Percentiles rank a stretch among this genome's conserved stretches.
These are phyloP conservation scores for Lophius piscatorius DNA, from an alignment of 2,113 vertebrate genomes.

Conservation along the genomic window DNA sequence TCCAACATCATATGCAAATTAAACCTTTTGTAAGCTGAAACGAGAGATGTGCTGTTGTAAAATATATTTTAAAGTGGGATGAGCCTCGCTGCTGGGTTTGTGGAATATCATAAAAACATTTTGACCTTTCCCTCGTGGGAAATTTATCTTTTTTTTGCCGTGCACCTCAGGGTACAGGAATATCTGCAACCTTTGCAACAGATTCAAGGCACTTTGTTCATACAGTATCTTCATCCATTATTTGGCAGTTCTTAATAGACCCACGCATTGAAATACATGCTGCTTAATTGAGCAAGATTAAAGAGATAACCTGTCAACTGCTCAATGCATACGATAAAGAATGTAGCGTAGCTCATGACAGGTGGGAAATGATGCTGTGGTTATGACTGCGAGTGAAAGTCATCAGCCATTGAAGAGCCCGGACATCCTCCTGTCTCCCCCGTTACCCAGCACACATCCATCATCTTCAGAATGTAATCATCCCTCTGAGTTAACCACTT, in stretches of 20 bases:
- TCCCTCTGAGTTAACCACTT: constrained; percentile 64
- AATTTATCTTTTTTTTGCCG: constrained; percentile 18
- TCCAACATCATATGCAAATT: constrained; percentile 56
- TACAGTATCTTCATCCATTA: constrained; percentile 28
- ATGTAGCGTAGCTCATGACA: too few relatives aligned
- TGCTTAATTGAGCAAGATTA: constrained; percentile 72
- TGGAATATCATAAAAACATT: constrained; percentile 47
- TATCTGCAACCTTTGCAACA: not conserved
- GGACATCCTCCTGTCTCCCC: constrained; percentile 66
- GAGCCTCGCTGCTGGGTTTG: constrained; percentile 19
- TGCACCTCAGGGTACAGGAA: not conserved
- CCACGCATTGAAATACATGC: constrained; percentile 24
- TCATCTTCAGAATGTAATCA: constrained; percentile 80
- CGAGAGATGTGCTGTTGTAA: constrained; percentile 30
- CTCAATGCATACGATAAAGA: constrained; percentile 63
- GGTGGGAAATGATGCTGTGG: constrained; percentile 76
- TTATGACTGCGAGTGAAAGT: constrained; percentile 57
- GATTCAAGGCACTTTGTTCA: constrained; percentile 14
- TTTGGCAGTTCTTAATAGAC: constrained; percentile 25
- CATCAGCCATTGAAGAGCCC: constrained; percentile 54
- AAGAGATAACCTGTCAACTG: constrained; percentile 53
- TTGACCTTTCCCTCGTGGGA: constrained; percentile 34
- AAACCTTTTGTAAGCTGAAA: constrained; percentile 51
- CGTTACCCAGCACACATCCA: constrained; percentile 67
- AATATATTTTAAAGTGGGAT: constrained; percentile 16